A percentile compares a stretch with the other conserved stretches of the same genome.
Conservation (phyloP, 2,888 invertebrate species). For the Lampropteryx suffumata region DNA sequence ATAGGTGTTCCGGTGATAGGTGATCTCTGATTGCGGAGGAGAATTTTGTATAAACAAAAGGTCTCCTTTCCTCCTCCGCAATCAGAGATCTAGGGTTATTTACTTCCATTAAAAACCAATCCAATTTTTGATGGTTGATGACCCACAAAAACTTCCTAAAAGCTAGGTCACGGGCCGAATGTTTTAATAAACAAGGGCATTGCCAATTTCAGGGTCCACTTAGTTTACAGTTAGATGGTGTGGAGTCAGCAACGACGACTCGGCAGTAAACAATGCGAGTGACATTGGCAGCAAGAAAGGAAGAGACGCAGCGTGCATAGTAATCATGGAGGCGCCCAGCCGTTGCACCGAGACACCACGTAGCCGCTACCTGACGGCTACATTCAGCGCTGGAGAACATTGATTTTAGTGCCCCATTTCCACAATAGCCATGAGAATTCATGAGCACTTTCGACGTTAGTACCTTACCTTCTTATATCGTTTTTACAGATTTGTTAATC, state of each 20-base stretch:
- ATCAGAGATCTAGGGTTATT: too few species aligned
- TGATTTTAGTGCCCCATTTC: conserved; percentile 7
- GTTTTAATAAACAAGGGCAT: conserved; percentile 66
- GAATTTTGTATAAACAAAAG: too few species aligned
- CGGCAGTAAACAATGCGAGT: conserved; percentile 69
- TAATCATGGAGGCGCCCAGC: conserved; percentile 57
- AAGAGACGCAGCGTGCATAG: conserved; percentile 71
- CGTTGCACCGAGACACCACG: conserved; percentile 38
- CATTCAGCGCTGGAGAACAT: conserved; percentile 28
- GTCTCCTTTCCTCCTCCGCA: too few species aligned
- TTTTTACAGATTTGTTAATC: too few species aligned
- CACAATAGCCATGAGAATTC: too few species aligned
- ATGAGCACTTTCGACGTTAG: too few species aligned
- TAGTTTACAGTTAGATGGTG: conserved; percentile 73
- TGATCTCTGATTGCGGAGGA: too few species aligned
- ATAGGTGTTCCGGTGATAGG: background rate
- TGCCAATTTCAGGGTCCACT: conserved; percentile 80
- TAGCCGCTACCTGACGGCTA: conserved; percentile 33
- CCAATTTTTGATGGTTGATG: background rate
- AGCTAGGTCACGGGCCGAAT: conserved; percentile 51
- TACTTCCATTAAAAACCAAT: too few species aligned
- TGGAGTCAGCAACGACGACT: conserved; percentile 46
- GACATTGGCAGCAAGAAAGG: conserved; percentile 80
- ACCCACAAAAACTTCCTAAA: conserved; percentile 28
- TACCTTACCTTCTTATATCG: too few species aligned